These are phyloP conservation scores for Phania funesta DNA, from an alignment of 2,888 invertebrate species.

Conservation along the genomic window DNA sequence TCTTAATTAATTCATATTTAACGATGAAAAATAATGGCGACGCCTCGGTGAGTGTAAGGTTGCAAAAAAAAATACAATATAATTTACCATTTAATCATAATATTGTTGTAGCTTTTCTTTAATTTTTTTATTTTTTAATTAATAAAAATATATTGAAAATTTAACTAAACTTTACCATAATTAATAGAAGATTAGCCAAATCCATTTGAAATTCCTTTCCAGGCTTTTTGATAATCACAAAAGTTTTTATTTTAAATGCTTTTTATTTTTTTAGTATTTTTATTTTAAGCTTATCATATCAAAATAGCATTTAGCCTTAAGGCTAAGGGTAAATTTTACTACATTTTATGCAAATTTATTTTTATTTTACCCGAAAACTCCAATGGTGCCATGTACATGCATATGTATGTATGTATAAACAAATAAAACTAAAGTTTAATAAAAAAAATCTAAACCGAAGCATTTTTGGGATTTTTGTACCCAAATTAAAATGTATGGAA, in stretches of 20 bases:
- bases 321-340: slow-evolving; percentile 8
- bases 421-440: slow-evolving; percentile 9
- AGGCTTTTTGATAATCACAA: not conserved
- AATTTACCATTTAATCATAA: no score
- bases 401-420: not conserved
- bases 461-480: slow-evolving; percentile 46
- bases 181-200: no score
- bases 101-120: no score
- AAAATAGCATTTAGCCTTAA: not conserved
- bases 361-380: not conserved
- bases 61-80: no score
- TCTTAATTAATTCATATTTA: no score
- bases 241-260: not conserved
- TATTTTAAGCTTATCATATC: not conserved
- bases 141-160: no score
- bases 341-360: slow-evolving; percentile 36
- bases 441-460: slow-evolving; percentile 34
- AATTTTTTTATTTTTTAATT: no score
- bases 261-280: not conserved
- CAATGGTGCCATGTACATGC: no score
- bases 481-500: slow-evolving; percentile 18
- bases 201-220: no score
- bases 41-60: no score
- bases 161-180: no score
- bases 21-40: no score